These are phyloP conservation scores for Solen grandis DNA, from an alignment of 1,140 invertebrate species.

Conservation along the genomic window DNA sequence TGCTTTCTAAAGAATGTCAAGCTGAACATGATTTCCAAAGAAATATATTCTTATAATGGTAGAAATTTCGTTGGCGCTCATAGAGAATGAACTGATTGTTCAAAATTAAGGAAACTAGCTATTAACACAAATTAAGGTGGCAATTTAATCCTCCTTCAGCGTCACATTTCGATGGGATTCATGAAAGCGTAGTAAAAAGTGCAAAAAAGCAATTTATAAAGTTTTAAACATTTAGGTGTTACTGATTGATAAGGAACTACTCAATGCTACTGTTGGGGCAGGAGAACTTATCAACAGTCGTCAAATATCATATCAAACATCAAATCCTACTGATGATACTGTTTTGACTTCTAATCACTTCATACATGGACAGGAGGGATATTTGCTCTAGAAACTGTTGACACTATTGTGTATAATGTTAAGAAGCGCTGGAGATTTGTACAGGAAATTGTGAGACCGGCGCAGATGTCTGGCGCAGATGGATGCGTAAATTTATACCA, in stretches of 20 bases:
- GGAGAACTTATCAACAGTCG: conserved; percentile 33
- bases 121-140: conserved; percentile 74
- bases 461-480: conserved; percentile 51
- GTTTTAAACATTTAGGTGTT: background rate
- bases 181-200: conserved; percentile 78
- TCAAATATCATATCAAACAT: no score
- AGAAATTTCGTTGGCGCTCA: conserved; percentile 47
- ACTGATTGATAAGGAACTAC: conserved; percentile 40
- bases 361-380: conserved; percentile 35
- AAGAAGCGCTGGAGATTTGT: conserved; percentile 33
- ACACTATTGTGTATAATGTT: background rate
- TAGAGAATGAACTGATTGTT: conserved; percentile 11
- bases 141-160: conserved; percentile 79
- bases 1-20: conserved; percentile 23
- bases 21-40: conserved; percentile 16
- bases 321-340: no score
- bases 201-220: conserved; percentile 65
- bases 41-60: conserved; percentile 35
- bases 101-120: conserved; percentile 9
- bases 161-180: conserved; percentile 58
- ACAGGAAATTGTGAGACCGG: conserved; percentile 39
- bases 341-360: conserved; percentile 44
- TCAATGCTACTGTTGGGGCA: conserved; percentile 6
- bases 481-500: no score
- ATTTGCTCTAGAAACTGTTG: conserved; percentile 27